These are phyloP conservation scores for Aphyosemion australe DNA, from an alignment of 2,113 vertebrate genomes.

Conservation along the genomic window DNA sequence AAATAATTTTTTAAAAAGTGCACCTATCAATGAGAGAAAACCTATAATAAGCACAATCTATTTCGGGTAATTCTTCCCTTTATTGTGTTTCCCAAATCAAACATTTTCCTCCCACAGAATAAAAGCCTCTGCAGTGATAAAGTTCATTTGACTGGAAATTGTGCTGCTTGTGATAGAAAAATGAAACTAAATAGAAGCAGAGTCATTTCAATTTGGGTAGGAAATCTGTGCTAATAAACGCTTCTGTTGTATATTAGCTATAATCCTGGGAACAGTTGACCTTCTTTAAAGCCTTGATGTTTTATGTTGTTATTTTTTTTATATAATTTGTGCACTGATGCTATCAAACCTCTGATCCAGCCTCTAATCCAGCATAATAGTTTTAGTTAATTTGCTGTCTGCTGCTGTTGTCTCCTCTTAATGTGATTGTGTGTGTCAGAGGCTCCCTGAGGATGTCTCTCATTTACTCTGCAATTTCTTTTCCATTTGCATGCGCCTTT, in stretches of 20 bases:
- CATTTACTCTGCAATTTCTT: constrained; percentile 18
- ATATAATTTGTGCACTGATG: background rate
- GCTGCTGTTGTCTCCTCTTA: constrained; percentile 23
- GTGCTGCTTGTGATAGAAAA: background rate
- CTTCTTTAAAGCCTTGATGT: background rate
- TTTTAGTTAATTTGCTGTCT: constrained; percentile 32
- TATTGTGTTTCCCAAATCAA: background rate
- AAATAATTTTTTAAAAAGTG: too few relatives aligned
- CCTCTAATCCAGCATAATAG: constrained; percentile 8
- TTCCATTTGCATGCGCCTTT: background rate
- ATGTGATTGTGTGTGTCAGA: constrained; percentile 13
- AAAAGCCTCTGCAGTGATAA: background rate
- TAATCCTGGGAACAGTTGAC: background rate
- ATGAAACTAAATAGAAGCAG: background rate
- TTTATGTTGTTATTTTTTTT: constrained; percentile 3
- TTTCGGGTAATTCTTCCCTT: background rate
- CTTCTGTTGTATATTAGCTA: background rate
- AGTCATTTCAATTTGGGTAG: background rate
- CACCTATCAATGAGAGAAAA: too few relatives aligned
- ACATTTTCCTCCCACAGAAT: constrained; percentile 4
- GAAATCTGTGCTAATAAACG: background rate
- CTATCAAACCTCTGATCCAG: constrained; percentile 5
- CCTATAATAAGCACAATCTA: background rate
- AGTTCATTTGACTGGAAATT: background rate
- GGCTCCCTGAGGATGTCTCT: constrained; percentile 17